Percentiles rank a stretch among this genome's conserved stretches.
These are phyloP conservation scores for Helicoverpa assulta DNA, from an alignment of 2,888 invertebrate species.

Conservation along the genomic window DNA sequence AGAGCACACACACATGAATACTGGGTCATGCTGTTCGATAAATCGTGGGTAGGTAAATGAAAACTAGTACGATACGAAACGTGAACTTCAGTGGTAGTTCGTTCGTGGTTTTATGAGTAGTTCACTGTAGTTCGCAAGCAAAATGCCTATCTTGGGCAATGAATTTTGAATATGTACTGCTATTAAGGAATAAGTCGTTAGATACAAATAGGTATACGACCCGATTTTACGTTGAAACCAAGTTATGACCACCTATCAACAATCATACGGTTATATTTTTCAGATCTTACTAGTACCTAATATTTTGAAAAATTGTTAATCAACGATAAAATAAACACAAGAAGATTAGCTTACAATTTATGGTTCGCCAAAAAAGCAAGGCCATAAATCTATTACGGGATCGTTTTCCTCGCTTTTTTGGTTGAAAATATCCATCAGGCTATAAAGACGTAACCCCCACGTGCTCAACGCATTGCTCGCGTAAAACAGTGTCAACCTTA, in stretches of 20 bases:
- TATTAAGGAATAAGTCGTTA: too few species aligned
- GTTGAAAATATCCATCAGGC: constrained; percentile 41
- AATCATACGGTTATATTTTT: too few species aligned
- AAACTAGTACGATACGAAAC: constrained; percentile 26
- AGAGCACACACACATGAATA: constrained; percentile 43
- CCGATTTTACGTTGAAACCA: too few species aligned
- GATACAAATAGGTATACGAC: too few species aligned
- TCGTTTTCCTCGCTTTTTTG: constrained; percentile 31
- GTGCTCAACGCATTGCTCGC: constrained; percentile 32
- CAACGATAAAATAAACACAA: too few species aligned
- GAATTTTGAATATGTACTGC: too few species aligned
- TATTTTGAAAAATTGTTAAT: too few species aligned
- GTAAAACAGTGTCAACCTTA: constrained; percentile 60
- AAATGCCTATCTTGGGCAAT: too few species aligned
- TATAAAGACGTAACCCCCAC: constrained; percentile 49
- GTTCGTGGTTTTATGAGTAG: neutral
- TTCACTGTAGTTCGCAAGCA: neutral
- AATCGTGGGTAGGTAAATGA: neutral
- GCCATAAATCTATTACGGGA: constrained; percentile 29
- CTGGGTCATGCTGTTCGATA: constrained; percentile 27
- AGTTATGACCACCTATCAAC: too few species aligned
- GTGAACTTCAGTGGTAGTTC: neutral
- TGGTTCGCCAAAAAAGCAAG: constrained; percentile 13
- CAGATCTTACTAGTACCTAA: too few species aligned
- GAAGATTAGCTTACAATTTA: neutral